phyloP scores from a whole-genome alignment of 1,140 invertebrate species.

The Hormaphis cornu region DNA sequence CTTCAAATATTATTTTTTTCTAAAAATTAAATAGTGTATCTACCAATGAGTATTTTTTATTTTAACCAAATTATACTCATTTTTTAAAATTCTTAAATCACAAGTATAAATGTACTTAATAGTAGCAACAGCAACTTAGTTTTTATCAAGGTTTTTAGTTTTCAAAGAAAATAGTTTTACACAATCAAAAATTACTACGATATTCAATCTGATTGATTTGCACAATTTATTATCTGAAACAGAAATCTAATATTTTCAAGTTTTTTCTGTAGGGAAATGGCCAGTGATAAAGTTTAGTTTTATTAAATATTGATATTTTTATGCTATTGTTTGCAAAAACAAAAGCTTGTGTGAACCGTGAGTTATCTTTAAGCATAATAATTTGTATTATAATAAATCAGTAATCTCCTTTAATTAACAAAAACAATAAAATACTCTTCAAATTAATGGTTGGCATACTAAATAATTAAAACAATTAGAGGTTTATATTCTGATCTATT shows the following conservation, averaged over 20 bases:
- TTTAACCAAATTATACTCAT: background rate
- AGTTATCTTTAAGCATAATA: background rate
- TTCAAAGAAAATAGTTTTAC: background rate
- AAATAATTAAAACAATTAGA: background rate
- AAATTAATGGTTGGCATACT: background rate
- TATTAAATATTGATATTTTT: constrained; percentile 5
- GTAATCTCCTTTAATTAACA: constrained; percentile 9
- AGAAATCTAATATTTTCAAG: background rate
- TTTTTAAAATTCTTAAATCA: background rate
- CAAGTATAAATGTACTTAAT: background rate
- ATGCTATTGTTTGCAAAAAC: background rate
- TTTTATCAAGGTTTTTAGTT: background rate
- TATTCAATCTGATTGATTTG: background rate
- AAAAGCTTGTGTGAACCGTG: background rate
- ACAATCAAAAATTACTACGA: background rate
- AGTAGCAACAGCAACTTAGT: background rate
- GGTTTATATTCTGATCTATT: background rate
- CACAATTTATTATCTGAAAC: background rate
- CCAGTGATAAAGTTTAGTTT: background rate
- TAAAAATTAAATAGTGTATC: background rate
- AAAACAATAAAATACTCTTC: background rate
- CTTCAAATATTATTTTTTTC: background rate
- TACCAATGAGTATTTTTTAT: background rate
- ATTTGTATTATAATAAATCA: constrained; percentile 12
- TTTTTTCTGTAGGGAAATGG: background rate